Base-by-base conservation (phyloP, 2,888 invertebrate species). In the Lasioglossum zephyrum region DNA sequence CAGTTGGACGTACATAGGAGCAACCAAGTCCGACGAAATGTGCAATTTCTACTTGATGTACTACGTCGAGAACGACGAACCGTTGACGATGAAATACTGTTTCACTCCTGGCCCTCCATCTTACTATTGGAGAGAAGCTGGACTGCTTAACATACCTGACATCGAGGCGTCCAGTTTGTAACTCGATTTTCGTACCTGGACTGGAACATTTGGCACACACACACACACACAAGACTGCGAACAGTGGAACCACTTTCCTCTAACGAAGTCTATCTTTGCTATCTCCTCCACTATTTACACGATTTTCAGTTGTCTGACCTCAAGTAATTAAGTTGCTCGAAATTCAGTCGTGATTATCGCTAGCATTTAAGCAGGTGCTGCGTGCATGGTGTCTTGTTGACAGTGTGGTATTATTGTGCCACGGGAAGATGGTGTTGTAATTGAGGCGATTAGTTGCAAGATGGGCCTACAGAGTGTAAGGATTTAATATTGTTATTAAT, bases 11-110 rank as follows among this genome's bases (percentile, higher is more conserved):
- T 95, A 95, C 88, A 97, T 98, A 91, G 98, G 98, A 0, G 96
- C 97, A 2, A 98, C 98, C 44, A 98, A 98, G 93, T 96, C 97
- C 22, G 98, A 99, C 92, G 99, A 99, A 95, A 99, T 99, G 99
- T 99, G 99, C 95, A 99, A 99, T 95, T 98, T 99, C 95, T 99
- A 99, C 95, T 95, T 99, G 2, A 98, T 99, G 98, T 99, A 99
- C 95, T 99, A 98, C 96, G 98, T 98, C 0, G 97, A 98, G 79
- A 96, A 97, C 77, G 97, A 96, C 22, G 96, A 97, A 4, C 98
- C 98, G 0, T 95, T 98, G 5, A 95, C 97, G 0, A 97, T 97
- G 95, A 98, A 98, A 94, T 98, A 98, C 93, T 98, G 98, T 94
- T 98, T 98, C 94, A 97, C 97, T 6, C 95, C 95, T 78, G 99